Percentiles rank a stretch among this genome's conserved stretches.
Evolutionary conservation across 2,113 vertebrate genomes (phyloP).

Genomic region (Gila orcuttii): DNA sequence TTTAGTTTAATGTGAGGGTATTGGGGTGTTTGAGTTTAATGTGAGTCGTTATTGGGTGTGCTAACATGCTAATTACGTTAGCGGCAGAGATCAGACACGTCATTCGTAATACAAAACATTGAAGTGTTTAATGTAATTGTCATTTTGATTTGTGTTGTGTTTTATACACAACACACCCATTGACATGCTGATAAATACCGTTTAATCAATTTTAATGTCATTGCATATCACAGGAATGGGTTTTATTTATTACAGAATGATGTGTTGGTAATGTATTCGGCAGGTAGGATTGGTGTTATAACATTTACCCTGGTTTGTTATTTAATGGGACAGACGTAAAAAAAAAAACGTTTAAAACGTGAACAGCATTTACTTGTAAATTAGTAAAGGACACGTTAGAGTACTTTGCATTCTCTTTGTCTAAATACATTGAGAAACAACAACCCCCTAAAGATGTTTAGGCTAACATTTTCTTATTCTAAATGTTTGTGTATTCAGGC

Average conservation of each 20-base stretch:
- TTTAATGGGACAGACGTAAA: background rate
- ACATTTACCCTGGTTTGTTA: background rate
- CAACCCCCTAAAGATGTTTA: background rate
- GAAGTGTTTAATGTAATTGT: background rate
- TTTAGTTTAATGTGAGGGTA: background rate
- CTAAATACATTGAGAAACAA: background rate
- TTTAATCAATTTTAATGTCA: background rate
- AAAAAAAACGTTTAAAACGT: too few relatives aligned
- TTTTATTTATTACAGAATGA: background rate
- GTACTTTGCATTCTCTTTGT: background rate
- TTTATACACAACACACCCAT: background rate
- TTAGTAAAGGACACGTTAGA: background rate
- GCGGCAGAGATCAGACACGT: background rate
- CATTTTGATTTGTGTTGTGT: background rate
- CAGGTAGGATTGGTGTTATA: background rate
- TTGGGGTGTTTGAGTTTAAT: background rate
- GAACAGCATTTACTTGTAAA: background rate
- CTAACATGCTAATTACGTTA: constrained; percentile 10
- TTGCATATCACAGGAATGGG: background rate
- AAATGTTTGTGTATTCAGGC: too few relatives aligned
- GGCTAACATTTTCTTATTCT: background rate
- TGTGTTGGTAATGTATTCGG: too few relatives aligned
- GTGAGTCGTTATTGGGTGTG: background rate
- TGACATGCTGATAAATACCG: background rate
- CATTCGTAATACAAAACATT: background rate